phyloP scores from a whole-genome alignment of 1,140 invertebrate species.

The Apis cerana region DNA sequence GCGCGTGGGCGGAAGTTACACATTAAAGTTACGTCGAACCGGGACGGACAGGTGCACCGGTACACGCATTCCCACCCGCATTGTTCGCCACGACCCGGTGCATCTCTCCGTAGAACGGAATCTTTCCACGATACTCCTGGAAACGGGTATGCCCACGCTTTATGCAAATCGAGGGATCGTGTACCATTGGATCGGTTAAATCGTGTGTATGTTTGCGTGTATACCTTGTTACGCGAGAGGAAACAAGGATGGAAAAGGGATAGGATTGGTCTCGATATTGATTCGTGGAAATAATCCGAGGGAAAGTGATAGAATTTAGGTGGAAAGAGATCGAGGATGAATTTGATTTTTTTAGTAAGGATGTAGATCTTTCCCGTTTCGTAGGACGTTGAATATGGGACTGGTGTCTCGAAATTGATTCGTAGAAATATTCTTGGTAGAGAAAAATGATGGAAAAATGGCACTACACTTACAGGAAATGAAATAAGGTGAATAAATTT shows the following conservation, averaged over 20 bases:
- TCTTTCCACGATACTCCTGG: background rate
- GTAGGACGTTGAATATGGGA: background rate
- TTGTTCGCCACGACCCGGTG: slow-evolving; percentile 45
- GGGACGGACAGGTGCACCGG: slow-evolving; percentile 51
- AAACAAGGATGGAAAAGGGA: background rate
- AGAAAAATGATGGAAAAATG: too few relatives aligned
- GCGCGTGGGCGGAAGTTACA: slow-evolving; percentile 68
- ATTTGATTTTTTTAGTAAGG: too few relatives aligned
- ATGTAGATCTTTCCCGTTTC: too few relatives aligned
- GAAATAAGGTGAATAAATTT: too few relatives aligned
- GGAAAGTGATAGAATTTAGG: too few relatives aligned
- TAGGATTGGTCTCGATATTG: background rate
- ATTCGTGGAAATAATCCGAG: background rate
- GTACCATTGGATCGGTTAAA: slow-evolving; percentile 11
- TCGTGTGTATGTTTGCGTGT: background rate
- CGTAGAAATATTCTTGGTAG: background rate
- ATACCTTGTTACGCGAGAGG: background rate
- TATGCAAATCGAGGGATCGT: slow-evolving; percentile 56
- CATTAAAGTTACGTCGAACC: slow-evolving; percentile 66
- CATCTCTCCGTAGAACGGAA: slow-evolving; percentile 7
- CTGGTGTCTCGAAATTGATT: background rate
- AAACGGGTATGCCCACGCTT: slow-evolving; percentile 52
- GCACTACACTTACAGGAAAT: too few relatives aligned
- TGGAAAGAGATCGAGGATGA: too few relatives aligned
- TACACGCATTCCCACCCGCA: slow-evolving; percentile 49